phyloP scores from a whole-genome alignment of 2,888 invertebrate genomes.

The Antheraea assamensis region DNA sequence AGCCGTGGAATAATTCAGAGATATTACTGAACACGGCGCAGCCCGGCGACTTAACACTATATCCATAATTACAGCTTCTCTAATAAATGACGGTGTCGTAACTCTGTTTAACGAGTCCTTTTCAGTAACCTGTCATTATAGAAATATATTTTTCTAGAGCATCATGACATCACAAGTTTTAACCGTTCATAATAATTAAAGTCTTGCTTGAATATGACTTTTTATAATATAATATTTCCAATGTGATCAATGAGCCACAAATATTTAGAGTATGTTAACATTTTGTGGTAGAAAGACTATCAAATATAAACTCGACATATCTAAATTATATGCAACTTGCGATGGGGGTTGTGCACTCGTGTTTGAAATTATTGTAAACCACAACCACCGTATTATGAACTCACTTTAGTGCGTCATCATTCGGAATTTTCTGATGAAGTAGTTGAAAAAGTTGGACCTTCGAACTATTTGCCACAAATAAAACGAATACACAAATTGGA shows the following conservation, averaged over 20 bases:
- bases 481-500: too few relatives aligned
- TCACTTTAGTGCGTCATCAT: background rate
- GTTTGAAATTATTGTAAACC: background rate
- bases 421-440: too few relatives aligned
- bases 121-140: conserved; percentile 23
- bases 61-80: conserved; percentile 51
- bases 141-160: background rate
- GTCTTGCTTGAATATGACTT: background rate
- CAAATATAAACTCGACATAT: background rate
- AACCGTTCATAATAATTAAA: background rate
- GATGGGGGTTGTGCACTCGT: background rate
- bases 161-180: background rate
- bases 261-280: background rate
- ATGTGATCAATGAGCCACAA: background rate
- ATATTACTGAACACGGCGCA: conserved; percentile 57
- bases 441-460: too few relatives aligned
- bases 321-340: background rate
- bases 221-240: background rate
- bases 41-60: conserved; percentile 45
- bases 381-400: background rate
- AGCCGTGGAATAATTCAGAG: conserved; percentile 54
- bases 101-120: conserved; percentile 47
- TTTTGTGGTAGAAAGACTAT: background rate
- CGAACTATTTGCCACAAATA: too few relatives aligned
- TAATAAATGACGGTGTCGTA: conserved; percentile 41